Evolutionary conservation across 2,888 invertebrate species (phyloP), one percentile per base, ranked within the genome.

Genomic region (Pediacus dermestoides): DNA sequence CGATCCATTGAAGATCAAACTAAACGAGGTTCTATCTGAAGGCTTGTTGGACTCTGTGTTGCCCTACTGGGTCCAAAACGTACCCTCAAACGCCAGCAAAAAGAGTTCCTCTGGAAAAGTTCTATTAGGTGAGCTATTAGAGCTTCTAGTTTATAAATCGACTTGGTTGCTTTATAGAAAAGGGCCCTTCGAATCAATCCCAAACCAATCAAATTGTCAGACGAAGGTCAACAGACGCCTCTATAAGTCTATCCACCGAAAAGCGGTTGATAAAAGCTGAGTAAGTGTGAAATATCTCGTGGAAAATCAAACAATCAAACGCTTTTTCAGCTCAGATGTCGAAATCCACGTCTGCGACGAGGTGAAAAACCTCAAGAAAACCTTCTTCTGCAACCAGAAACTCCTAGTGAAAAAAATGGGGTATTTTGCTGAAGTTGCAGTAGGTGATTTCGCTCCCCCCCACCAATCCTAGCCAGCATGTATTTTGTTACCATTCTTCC

Each of bases 261-360:
- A n/a, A n/a, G n/a, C n/a, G n/a, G n/a, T n/a, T n/a, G n/a, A n/a
- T n/a, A n/a, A 76, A 74, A 61, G 72, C 74, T 47, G 74, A 76
- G 75, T 76, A 64, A 70, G 72, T 50, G 21, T 27, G 10, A 34
- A 25, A n/a, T n/a, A n/a, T 13, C 13, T 15, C 1, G 9, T 11
- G n/a, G 16, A 12, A n/a, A 10, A 32, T 28, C 1, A 31, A 25
- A 26, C 12, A 15, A 31, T n/a, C 8, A 15, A n/a, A 36, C 27
- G 11, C 37, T 31, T 43, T 51, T 51, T 22, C 36, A 67, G 66
- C 4, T 78, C 78, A 2, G 90, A 91, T 60, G 88, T 95, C 9
- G 86, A 91, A 63, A 95, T 95, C 50, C 93, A 94, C 64, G 94
- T 95, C 0, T 92, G 91, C 58, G 95, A 95, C 62, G 95, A 95